A percentile compares a stretch with the other conserved stretches of the same genome.
Conservation (phyloP, 2,113 vertebrate genomes). For the Percina caprodes region DNA sequence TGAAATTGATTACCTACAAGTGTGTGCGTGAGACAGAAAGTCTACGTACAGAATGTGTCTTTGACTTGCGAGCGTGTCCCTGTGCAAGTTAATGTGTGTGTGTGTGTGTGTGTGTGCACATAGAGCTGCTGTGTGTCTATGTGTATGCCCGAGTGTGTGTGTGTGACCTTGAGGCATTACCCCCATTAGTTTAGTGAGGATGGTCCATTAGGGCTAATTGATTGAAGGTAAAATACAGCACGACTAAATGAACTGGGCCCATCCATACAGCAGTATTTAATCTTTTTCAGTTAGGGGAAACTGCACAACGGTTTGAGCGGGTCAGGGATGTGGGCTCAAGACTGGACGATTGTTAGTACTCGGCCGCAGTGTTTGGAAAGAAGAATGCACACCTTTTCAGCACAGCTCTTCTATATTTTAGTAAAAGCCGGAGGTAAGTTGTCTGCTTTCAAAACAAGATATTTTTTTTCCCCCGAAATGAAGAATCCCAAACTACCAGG, state of each 20-base stretch:
- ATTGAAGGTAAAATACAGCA: constrained; percentile 52
- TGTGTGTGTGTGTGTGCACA: not conserved
- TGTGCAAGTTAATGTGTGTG: constrained; percentile 1
- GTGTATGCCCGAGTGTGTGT: not conserved
- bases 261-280: not conserved
- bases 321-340: not conserved
- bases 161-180: constrained; percentile 36
- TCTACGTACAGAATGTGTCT: not conserved
- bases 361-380: not conserved
- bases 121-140: not conserved
- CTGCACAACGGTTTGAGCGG: too few species aligned
- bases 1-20: not conserved
- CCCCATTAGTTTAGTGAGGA: constrained; percentile 52
- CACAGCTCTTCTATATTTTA: not conserved
- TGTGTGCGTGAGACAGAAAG: not conserved
- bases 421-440: not conserved
- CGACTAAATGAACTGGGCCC: constrained; percentile 50
- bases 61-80: not conserved
- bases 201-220: constrained; percentile 69
- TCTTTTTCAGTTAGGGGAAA: not conserved
- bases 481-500: not conserved
- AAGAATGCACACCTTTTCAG: not conserved
- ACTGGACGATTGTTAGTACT: not conserved
- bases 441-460: not conserved
- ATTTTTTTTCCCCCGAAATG: too few species aligned